A percentile compares a stretch with the other conserved stretches of the same genome.
Evolutionary conservation across 1,140 invertebrate species (phyloP).

Genomic region (Temnothorax nylanderi): DNA sequence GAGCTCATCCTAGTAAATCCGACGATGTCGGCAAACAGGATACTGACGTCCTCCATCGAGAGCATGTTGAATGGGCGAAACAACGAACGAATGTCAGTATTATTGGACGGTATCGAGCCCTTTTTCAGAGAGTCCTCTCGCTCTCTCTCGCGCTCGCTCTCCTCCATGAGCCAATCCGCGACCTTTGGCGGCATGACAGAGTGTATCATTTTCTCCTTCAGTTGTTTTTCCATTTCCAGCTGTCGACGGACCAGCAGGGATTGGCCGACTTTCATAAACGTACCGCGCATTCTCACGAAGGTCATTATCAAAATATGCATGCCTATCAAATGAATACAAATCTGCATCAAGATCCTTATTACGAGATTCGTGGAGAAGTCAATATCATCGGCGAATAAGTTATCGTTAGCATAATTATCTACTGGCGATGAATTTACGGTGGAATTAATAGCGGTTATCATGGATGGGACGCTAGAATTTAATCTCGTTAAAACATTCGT

Average conservation of each 20-base stretch:
- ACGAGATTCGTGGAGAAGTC: constrained; percentile 87
- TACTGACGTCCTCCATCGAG: constrained; percentile 97
- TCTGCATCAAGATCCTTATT: constrained; percentile 93
- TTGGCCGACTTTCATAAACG: constrained; percentile 98
- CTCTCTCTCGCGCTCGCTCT: constrained; percentile 87
- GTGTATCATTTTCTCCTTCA: constrained; percentile 99
- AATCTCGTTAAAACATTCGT: constrained; percentile 60
- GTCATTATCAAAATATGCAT: constrained; percentile 97
- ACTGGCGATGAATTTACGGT: constrained; percentile 53
- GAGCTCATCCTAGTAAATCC: constrained; percentile 99
- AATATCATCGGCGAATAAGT: constrained; percentile 64
- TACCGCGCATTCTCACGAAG: constrained; percentile 95
- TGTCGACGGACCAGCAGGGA: constrained; percentile 94
- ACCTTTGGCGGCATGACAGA: constrained; percentile 98
- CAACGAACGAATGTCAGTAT: constrained; percentile 91
- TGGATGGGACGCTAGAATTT: constrained; percentile 60
- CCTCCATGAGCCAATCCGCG: constrained; percentile 94
- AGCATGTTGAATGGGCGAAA: constrained; percentile 98
- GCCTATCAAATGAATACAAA: constrained; percentile 96
- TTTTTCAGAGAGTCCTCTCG: constrained; percentile 85
- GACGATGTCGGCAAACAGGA: constrained; percentile 99
- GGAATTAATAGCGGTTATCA: constrained; percentile 48
- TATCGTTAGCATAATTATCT: constrained; percentile 25
- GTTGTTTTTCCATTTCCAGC: constrained; percentile 96
- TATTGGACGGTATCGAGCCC: constrained; percentile 83